Conservation (phyloP, 2,797 vertebrate species). For the Mallotus villosus region DNA sequence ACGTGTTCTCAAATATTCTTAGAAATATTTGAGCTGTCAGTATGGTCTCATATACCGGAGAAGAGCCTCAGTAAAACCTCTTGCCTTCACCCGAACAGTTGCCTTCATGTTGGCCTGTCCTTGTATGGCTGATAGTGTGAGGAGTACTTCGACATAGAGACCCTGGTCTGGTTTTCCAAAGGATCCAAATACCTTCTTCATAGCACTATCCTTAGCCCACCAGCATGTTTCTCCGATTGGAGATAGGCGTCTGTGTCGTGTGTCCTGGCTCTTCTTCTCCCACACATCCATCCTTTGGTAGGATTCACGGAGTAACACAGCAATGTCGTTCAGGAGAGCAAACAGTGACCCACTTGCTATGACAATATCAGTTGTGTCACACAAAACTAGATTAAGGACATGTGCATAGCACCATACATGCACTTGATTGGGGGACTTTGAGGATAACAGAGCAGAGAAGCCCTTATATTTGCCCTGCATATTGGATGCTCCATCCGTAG, state of each 20-base stretch:
- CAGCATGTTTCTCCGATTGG: slow-evolving; percentile 26
- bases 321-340: slow-evolving; percentile 13
- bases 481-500: slow-evolving; percentile 29
- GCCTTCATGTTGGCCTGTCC: neutral
- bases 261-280: slow-evolving; percentile 11
- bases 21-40: slow-evolving; percentile 15
- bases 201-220: slow-evolving; percentile 22
- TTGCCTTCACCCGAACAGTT: neutral
- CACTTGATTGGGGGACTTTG: slow-evolving; percentile 14
- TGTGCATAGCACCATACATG: slow-evolving; percentile 26
- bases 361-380: neutral
- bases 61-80: slow-evolving; percentile 5
- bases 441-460: slow-evolving; percentile 21
- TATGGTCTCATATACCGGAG: slow-evolving; percentile 13
- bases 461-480: slow-evolving; percentile 31
- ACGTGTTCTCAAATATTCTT: slow-evolving; percentile 9
- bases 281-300: slow-evolving; percentile 12
- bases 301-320: slow-evolving; percentile 25
- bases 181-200: slow-evolving; percentile 2
- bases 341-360: slow-evolving; percentile 26
- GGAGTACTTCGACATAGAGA: slow-evolving; percentile 3
- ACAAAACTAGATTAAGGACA: slow-evolving; percentile 20
- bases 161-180: slow-evolving; percentile 13
- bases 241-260: slow-evolving; percentile 10
- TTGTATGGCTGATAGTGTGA: slow-evolving; percentile 2